Evolutionary conservation across 2,888 invertebrate genomes (phyloP), one percentile per base, ranked within the genome.

Genomic region (Cyclophora albipunctata): DNA sequence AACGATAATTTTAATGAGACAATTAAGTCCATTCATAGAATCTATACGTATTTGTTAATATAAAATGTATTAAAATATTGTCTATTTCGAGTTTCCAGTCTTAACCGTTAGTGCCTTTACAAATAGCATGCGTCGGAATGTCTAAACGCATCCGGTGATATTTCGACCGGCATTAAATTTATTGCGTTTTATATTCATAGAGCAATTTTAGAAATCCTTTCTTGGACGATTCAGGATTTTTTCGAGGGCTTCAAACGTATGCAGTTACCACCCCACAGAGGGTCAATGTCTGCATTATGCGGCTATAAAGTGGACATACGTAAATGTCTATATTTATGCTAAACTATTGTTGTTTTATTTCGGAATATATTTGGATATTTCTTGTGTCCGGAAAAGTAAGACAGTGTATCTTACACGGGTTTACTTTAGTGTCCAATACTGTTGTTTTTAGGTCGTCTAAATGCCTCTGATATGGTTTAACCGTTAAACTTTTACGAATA

Each of bases 151-250:
- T 83, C 78, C 77, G 74, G 73, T 71, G 69, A 78, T 78, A 81
- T 80, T 79, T 80, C 65, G 76, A 73, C 75, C 73, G 72, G 78
- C 72, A 82, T 83, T 84, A 80, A 80, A 81, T 71, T 80, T 81
- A 84, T 84, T 67, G 74, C 78, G 78, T 81, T 85, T 84, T 80
- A 81, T 86, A 86, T 87, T 85, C 86, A 84, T 84, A 71, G 79
- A 74, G 78, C 79, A 76, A 83, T 85, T 83, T 79, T 73, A 68
- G 70, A 81, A 80, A 83, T 82, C 77, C 78, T 77, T 74, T 64
- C 64, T 63, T 62, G 60, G 70, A 64, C 69, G 34, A 51, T 57
- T 55, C 45, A 46, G 57, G 51, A 50, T 53, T 57, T 54, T 56
- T 48, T 45, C 1, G 37, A 42, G 57, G 64, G 62, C 48, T 53